Evolutionary conservation across 2,113 vertebrate genomes (phyloP), one percentile per base, ranked within the genome.

Genomic region (Spizaetus ornatus): DNA sequence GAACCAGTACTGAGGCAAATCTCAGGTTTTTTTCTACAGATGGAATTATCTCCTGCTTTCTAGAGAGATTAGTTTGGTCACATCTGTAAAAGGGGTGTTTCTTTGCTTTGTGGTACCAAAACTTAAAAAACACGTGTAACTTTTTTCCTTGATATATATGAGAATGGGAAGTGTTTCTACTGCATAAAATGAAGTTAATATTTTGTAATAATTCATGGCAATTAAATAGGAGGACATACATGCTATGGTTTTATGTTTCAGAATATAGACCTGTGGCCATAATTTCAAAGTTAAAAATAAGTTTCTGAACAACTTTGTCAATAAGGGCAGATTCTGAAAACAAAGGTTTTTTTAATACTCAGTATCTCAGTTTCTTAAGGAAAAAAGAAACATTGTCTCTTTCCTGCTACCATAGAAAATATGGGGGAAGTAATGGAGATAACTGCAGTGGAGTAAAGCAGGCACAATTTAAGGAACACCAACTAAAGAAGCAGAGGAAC

Each of bases 71-170:
- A 26, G 20, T 63, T 58, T 36, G 45, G 22, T 84, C 47, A 45
- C 10, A 31, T 90, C 47, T 23, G 7, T 89, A 23, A 67, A 77
- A 40, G 36, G 43, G 4, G 3, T 47, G 23, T 50, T 78, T 82
- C 3, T 65, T 65, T 84, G 10, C n/a, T 79, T 90, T 27, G 6
- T 80, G 23, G 20, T 73, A 40, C 10, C 16, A 36, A 62, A 65
- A n/a, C 13, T 52, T 65, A 22, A 0, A 40, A 47, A 42, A 23
- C 1, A 3, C 1, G 2, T 77, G 11, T 19, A 5, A 13, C 3
- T 11, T n/a, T 80, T 58, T 81, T 21, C 9, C 23, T 11, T 50
- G 32, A 43, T 76, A 14, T 2, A 2, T 36, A 7, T 43, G 27
- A 69, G 17, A 80, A 67, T 34, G 2, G 25, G 14, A 73, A 11